Conservation (phyloP, 2,797 vertebrate species). For the Onychomys arenicola region DNA sequence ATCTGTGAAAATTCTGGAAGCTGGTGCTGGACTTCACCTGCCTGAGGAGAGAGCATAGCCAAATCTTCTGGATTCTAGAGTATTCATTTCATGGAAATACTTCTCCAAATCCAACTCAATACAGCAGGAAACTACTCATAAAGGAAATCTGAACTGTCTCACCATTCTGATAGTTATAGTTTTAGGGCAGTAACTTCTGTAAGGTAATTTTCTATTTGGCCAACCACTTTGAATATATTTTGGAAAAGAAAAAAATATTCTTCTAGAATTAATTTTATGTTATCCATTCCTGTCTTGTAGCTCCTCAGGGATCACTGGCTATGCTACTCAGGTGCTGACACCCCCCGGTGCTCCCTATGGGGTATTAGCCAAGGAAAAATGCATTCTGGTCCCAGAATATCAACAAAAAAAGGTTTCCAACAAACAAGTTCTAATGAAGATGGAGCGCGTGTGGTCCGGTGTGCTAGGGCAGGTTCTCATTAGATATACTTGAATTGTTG, state of each 20-base stretch:
- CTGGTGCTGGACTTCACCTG: background rate
- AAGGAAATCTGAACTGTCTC: background rate
- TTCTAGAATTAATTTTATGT: background rate
- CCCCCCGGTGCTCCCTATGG: background rate
- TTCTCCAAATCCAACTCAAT: conserved; percentile 26
- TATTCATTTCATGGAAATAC: conserved; percentile 23
- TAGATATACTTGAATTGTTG: background rate
- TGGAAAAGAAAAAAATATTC: background rate
- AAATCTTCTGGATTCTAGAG: background rate
- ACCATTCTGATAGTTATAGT: background rate
- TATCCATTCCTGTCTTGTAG: background rate
- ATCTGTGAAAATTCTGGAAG: background rate
- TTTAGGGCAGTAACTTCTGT: background rate
- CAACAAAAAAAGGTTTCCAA: background rate
- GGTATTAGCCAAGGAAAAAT: background rate
- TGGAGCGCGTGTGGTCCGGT: background rate
- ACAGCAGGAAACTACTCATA: background rate
- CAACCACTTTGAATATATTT: background rate
- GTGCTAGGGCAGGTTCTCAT: background rate
- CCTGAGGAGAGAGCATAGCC: background rate
- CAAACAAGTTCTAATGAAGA: background rate
- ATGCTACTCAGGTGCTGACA: background rate
- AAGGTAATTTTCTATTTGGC: background rate
- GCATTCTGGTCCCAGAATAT: conserved; percentile 7
- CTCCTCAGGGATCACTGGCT: background rate